Evolutionary conservation across 2,113 vertebrate species (phyloP), one percentile per base, ranked within the genome.

Genomic region (Rhinopomastus cyanomelas): DNA sequence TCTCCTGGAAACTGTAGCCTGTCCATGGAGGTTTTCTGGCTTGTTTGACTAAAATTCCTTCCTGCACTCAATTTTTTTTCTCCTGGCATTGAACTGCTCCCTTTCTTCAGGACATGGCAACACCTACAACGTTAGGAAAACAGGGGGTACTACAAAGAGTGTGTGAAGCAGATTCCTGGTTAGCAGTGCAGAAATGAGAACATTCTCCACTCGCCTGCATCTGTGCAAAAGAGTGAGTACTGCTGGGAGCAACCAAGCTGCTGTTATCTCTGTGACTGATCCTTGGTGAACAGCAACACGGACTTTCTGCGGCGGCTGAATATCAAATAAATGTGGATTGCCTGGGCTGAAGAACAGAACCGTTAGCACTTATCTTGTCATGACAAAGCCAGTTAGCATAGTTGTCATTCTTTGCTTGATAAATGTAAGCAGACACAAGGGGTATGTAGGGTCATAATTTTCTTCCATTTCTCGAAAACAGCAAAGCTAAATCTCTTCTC

Each of bases 301-400:
- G 95, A 92, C 92, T 82, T 90, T 93, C 48, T 55, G 80, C 84
- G 56, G 23, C 51, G 75, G 37, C 14, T 87, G 71, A 89, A n/a
- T 62, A 92, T 42, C 55, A 96, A 95, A 79, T 59, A 92, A 90
- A 80, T 80, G 48, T 56, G 87, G 55, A 55, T 90, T 89, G 84
- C 34, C 73, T 69, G 78, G 78, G 57, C 88, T 91, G 66, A 67
- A 87, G 59, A 94, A 76, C 90, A 84, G 59, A 29, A 79, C 22
- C 55, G 81, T 51, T 76, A 64, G 30, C 44, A 69, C 86, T 94
- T 87, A 92, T 57, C 73, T 89, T 84, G 66, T 84, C 91, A 76
- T 56, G 66, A 88, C 42, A 90, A 94, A 90, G 83, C 3, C 11
- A 92, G 59, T 66, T 78, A 86, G 34, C 67, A 72, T 95, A 84